phyloP scores from a whole-genome alignment of 2,797 vertebrate genomes.

The Avahi laniger region DNA sequence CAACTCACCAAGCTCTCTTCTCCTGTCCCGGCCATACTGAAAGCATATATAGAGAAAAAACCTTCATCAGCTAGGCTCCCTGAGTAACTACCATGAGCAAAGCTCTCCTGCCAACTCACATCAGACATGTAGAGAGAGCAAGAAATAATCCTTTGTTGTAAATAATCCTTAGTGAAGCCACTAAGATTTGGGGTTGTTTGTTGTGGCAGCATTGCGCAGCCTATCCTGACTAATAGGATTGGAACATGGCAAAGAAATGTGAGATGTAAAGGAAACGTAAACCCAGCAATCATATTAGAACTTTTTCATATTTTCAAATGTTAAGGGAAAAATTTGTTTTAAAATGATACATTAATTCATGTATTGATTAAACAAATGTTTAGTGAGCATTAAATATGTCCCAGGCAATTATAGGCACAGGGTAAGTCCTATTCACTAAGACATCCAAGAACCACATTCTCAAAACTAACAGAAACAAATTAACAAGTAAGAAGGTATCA shows the following conservation, averaged over 20 bases:
- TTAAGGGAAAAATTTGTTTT: not conserved
- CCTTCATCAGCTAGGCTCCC: not conserved
- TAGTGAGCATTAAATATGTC: not conserved
- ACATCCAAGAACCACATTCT: not conserved
- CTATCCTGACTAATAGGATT: not conserved
- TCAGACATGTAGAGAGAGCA: not conserved
- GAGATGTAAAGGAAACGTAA: not conserved
- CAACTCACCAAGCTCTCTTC: not conserved
- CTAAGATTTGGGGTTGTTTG: not conserved
- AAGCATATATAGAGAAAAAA: not conserved
- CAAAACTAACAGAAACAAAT: not conserved
- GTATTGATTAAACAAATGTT: not conserved
- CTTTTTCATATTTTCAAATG: not conserved
- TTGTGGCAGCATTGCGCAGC: not conserved
- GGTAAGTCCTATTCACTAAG: not conserved
- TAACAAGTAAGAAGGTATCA: not conserved
- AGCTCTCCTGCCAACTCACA: not conserved
- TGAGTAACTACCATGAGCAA: not conserved
- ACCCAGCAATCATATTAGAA: not conserved
- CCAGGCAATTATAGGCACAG: not conserved
- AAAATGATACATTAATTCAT: not conserved
- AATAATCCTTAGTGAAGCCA: not conserved
- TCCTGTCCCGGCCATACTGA: not conserved
- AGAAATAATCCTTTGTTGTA: not conserved
- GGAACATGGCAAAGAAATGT: not conserved